Evolutionary conservation across 2,888 invertebrate species (phyloP).

Genomic region (Nemotelus pantherinus): DNA sequence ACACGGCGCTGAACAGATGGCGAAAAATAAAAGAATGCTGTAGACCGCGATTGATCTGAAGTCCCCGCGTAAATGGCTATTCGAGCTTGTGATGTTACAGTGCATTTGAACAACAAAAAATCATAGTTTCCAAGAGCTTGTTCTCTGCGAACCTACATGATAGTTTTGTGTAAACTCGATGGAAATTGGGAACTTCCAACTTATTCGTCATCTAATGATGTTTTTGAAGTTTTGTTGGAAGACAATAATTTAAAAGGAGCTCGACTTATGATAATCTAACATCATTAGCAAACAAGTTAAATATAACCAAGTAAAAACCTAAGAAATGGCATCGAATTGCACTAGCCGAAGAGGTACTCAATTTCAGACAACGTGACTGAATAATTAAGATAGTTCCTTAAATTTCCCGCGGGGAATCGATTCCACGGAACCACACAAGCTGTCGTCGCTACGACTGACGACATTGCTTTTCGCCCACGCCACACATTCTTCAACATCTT

Average conservation of each 20-base stretch:
- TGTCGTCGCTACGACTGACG: conserved; percentile 37
- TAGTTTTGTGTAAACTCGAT: not conserved
- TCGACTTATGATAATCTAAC: too few relatives aligned
- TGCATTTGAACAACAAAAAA: conserved; percentile 26
- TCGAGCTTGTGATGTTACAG: conserved; percentile 25
- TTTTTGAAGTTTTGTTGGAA: too few relatives aligned
- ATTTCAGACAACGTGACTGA: too few relatives aligned
- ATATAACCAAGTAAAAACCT: too few relatives aligned
- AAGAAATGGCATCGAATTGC: too few relatives aligned
- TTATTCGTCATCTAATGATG: too few relatives aligned
- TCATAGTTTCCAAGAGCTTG: conserved; percentile 1
- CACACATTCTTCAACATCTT: conserved; percentile 32
- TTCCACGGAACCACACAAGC: conserved; percentile 26
- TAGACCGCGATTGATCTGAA: conserved; percentile 27
- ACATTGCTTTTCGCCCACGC: conserved; percentile 37
- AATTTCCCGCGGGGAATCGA: conserved; percentile 10
- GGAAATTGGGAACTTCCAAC: not conserved
- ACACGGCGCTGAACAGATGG: conserved; percentile 6
- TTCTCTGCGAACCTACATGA: conserved; percentile 1
- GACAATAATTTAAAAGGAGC: too few relatives aligned
- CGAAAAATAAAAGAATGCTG: conserved; percentile 22
- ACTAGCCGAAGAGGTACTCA: too few relatives aligned
- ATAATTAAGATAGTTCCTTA: not conserved
- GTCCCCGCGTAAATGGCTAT: conserved; percentile 19
- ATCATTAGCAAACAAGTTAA: too few relatives aligned